These are phyloP conservation scores for Phortica magna DNA, from an alignment of 2,888 invertebrate genomes.

Conservation along the genomic window DNA sequence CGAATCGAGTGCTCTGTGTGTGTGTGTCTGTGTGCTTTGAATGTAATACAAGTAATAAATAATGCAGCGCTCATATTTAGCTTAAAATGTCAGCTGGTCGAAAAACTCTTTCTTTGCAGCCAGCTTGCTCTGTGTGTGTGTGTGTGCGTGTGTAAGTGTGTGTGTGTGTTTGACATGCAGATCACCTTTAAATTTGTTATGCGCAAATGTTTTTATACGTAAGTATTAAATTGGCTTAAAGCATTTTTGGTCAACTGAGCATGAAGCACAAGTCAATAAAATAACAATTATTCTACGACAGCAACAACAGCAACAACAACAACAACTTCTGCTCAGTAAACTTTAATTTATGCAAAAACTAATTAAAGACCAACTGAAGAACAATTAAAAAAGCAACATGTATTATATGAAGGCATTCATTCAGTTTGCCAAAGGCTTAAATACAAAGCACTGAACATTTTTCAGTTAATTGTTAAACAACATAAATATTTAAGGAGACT, in stretches of 20 bases:
- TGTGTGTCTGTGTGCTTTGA: neutral
- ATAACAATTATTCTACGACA: neutral
- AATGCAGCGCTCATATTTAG: neutral
- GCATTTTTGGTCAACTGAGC: conserved; percentile 15
- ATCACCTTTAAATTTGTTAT: conserved; percentile 8
- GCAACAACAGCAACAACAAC: neutral
- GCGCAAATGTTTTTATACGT: conserved; percentile 16
- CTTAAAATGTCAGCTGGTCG: neutral
- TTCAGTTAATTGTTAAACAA: too few relatives aligned
- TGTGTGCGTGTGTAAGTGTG: neutral
- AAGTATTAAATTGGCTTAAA: conserved; percentile 21
- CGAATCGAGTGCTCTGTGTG: neutral
- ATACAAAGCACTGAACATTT: too few relatives aligned
- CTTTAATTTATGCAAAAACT: neutral
- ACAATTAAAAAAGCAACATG: too few relatives aligned
- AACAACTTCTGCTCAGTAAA: neutral
- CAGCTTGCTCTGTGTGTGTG: neutral
- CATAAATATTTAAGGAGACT: too few relatives aligned
- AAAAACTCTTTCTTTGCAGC: neutral
- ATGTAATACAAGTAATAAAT: conserved; percentile 2
- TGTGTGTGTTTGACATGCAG: neutral
- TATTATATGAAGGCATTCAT: too few relatives aligned
- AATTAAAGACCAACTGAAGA: neutral
- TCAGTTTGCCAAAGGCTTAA: too few relatives aligned
- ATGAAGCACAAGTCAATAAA: conserved; percentile 1